phyloP scores from a whole-genome alignment of 2,797 vertebrate species.

The Nannoperca australis region DNA sequence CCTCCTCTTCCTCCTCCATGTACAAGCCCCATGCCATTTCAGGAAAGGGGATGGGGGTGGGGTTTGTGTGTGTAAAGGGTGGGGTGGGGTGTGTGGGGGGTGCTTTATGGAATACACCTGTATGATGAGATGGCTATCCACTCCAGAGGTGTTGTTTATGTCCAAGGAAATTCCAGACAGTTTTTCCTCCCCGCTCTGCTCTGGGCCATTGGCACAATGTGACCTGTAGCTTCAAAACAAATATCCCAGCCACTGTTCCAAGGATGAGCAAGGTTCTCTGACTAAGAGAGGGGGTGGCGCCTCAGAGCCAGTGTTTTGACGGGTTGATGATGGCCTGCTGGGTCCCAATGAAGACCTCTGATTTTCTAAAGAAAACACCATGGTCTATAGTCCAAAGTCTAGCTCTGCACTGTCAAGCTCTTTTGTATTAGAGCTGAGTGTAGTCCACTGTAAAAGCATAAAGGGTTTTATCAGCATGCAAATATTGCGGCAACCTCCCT shows the following conservation, averaged over 20 bases:
- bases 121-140: slow-evolving; percentile 35
- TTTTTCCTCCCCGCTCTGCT: slow-evolving; percentile 30
- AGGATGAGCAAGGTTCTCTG: slow-evolving; percentile 46
- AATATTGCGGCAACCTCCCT: slow-evolving; percentile 67
- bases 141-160: slow-evolving; percentile 57
- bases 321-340: slow-evolving; percentile 69
- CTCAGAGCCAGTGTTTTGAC: slow-evolving; percentile 66
- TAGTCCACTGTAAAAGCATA: slow-evolving; percentile 61
- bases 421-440: slow-evolving; percentile 25
- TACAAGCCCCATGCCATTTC: slow-evolving; percentile 57
- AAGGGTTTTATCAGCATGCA: slow-evolving; percentile 74
- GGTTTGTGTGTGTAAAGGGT: too few relatives aligned
- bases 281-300: slow-evolving; percentile 24
- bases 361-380: slow-evolving; percentile 72
- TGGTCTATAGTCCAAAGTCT: slow-evolving; percentile 69
- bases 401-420: slow-evolving; percentile 38
- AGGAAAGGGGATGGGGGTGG: slow-evolving; percentile 20
- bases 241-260: slow-evolving; percentile 50
- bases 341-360: slow-evolving; percentile 57
- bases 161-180: slow-evolving; percentile 55
- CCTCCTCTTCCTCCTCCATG: slow-evolving; percentile 29
- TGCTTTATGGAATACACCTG: slow-evolving; percentile 67
- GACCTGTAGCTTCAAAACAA: slow-evolving; percentile 76
- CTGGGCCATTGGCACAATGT: slow-evolving; percentile 59
- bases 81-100: background rate